Evolutionary conservation across 2,888 invertebrate genomes (phyloP), one percentile per base, ranked within the genome.

Genomic region (Stratiomys singularior): DNA sequence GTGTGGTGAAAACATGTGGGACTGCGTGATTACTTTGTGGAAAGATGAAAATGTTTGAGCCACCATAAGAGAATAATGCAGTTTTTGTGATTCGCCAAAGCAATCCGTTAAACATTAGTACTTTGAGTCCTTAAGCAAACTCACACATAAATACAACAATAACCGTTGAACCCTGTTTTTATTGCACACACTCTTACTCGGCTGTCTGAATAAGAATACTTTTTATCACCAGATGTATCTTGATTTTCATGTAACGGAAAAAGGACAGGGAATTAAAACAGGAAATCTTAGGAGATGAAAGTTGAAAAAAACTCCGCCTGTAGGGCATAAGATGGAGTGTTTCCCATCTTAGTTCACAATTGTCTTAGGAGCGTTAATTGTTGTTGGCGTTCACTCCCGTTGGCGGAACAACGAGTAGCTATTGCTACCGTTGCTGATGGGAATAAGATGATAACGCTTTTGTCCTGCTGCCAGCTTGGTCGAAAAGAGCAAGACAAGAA

Each of bases 261-360:
- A n/a, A 52, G 1, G 58, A 21, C 60, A 47, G 76, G 23, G 25
- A 76, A 64, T 64, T 60, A 58, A 64, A 63, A 60, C 37, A 63
- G 64, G 30, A 76, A 37, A 76, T 60, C 60, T 44, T 64, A 60
- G 44, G 76, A 76, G n/a, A 60, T 47, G 52, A 47, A 71, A 71
- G 23, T 37, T 44, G 23, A 25, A 63, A 76, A 60, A 76, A 27
- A 18, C 44, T 46, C 44, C 37, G 76, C 63, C 76, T 64, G 11
- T 7, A 60, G 76, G 76, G 64, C 76, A 72, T 58, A 58, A 72
- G 30, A 56, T 56, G 72, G 52, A 76, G 74, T 77, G 79, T 74
- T 77, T 72, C 60, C 15, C 58, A 64, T 77, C 76, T 77, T 44
- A 69, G 64, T 56, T 74, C 77, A 72, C 78, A 74, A 79, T 79